These are phyloP conservation scores for Platysteira castanea DNA, from an alignment of 2,113 vertebrate genomes.

Conservation along the genomic window DNA sequence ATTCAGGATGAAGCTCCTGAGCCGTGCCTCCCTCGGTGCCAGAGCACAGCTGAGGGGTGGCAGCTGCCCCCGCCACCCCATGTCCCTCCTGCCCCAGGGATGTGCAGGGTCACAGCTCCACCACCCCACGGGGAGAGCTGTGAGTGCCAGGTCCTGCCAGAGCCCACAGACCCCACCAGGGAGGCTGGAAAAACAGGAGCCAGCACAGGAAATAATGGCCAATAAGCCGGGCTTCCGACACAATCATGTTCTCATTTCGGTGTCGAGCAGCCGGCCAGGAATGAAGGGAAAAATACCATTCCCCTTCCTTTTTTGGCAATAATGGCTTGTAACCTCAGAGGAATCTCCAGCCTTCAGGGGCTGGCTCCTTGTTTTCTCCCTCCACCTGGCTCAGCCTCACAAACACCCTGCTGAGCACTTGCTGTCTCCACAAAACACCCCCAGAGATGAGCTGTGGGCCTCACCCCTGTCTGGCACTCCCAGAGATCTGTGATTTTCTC, in stretches of 20 bases:
- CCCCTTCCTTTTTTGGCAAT: constrained; percentile 48
- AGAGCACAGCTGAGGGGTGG: neutral
- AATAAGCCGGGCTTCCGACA: constrained; percentile 69
- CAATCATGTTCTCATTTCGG: constrained; percentile 56
- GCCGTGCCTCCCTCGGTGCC: neutral
- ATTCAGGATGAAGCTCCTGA: neutral
- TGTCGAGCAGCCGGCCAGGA: constrained; percentile 46
- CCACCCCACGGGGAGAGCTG: neutral
- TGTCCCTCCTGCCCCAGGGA: neutral
- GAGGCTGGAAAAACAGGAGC: constrained; percentile 70
- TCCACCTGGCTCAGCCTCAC: neutral
- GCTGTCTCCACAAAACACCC: neutral
- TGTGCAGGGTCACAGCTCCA: neutral
- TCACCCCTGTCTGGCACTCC: neutral
- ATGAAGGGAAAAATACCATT: constrained; percentile 28
- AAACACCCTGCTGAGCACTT: neutral
- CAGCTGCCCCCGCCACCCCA: neutral
- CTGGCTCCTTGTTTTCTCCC: neutral
- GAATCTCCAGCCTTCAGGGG: neutral
- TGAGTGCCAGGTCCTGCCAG: neutral
- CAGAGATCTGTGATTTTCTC: neutral
- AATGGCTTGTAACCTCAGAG: neutral
- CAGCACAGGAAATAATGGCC: constrained; percentile 74
- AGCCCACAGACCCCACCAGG: constrained; percentile 11
- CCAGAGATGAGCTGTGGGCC: neutral